Conservation (phyloP, 2,797 vertebrate genomes). For the Myotis daubentonii region DNA sequence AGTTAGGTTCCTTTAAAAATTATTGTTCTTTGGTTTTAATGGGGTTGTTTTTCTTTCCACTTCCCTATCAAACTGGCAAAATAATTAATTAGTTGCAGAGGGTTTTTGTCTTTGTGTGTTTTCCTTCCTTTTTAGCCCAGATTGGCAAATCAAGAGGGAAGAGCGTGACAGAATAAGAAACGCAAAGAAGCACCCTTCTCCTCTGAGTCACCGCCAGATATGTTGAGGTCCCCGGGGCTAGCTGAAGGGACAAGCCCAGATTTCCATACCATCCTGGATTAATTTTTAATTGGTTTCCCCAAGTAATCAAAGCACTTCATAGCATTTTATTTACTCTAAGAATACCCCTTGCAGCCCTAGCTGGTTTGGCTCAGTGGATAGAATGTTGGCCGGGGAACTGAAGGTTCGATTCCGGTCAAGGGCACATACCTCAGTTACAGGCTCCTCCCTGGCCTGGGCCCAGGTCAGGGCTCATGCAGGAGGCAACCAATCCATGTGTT, state of each 20-base stretch:
- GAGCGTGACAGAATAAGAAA: not conserved
- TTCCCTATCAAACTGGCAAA: slow-evolving; percentile 36
- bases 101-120: slow-evolving; percentile 58
- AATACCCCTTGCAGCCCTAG: not conserved
- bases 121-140: slow-evolving; percentile 45
- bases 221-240: not conserved
- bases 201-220: not conserved
- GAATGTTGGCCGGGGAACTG: too few species aligned
- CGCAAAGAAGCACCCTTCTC: not conserved
- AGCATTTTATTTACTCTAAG: slow-evolving; percentile 44
- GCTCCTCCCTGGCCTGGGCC: too few species aligned
- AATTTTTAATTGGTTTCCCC: slow-evolving; percentile 46
- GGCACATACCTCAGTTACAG: too few species aligned
- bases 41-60: not conserved
- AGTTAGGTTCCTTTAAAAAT: slow-evolving; percentile 68
- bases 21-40: slow-evolving; percentile 66
- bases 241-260: not conserved
- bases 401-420: too few species aligned
- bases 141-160: slow-evolving; percentile 16
- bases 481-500: too few species aligned
- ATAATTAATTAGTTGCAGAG: slow-evolving; percentile 58
- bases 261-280: slow-evolving; percentile 43
- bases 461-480: too few species aligned
- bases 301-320: slow-evolving; percentile 58
- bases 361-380: too few species aligned